phyloP scores from a whole-genome alignment of 2,888 invertebrate genomes.

The Drymonia ruficornis region DNA sequence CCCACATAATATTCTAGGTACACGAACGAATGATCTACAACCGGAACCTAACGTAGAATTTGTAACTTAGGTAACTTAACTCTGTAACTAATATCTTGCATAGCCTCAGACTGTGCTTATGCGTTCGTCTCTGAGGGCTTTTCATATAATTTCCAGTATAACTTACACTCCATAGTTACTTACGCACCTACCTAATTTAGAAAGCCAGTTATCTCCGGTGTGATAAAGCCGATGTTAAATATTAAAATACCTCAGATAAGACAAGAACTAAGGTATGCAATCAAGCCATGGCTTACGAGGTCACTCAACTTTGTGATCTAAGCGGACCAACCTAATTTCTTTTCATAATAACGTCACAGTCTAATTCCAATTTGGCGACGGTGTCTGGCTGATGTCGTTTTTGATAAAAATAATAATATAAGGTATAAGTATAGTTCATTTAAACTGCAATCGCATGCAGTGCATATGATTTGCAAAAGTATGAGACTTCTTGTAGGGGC shows the following conservation, averaged over 20 bases:
- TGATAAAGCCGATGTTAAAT: conserved; percentile 30
- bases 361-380: conserved; percentile 56
- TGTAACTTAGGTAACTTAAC: too few relatives aligned
- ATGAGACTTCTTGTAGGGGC: conserved; percentile 4
- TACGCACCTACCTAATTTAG: not conserved
- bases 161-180: not conserved
- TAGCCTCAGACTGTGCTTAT: too few relatives aligned
- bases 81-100: too few relatives aligned
- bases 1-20: too few relatives aligned
- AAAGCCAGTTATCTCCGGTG: not conserved
- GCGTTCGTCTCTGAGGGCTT: too few relatives aligned
- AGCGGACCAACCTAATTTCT: conserved; percentile 74
- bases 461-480: not conserved
- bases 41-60: too few relatives aligned
- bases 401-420: conserved; percentile 52
- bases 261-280: conserved; percentile 30
- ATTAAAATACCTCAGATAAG: conserved; percentile 36
- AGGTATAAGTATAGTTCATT: conserved; percentile 3
- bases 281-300: conserved; percentile 27
- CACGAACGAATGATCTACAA: too few relatives aligned
- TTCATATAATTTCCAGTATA: too few relatives aligned
- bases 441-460: not conserved
- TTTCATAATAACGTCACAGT: conserved; percentile 74
- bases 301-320: conserved; percentile 42
- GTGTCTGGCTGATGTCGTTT: conserved; percentile 57